Percentiles rank a stretch among this genome's conserved stretches.
These are phyloP conservation scores for Trichonephila clavipes DNA, from an alignment of 1,140 invertebrate species.

Conservation along the genomic window DNA sequence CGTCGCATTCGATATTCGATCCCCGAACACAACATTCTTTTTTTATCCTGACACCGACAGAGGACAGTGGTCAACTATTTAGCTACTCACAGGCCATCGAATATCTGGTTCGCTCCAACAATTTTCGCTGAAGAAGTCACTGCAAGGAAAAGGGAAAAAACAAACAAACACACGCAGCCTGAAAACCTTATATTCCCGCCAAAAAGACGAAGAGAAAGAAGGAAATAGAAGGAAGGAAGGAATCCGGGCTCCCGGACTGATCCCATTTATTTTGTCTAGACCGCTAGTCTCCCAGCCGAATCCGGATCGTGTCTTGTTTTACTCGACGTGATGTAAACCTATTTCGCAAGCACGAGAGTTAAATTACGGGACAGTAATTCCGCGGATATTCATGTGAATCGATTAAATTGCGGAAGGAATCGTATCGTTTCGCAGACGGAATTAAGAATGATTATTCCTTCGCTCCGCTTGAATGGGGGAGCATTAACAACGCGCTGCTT, in stretches of 20 bases:
- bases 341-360: slow-evolving; percentile 34
- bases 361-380: slow-evolving; percentile 35
- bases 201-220: background rate
- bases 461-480: background rate
- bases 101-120: slow-evolving; percentile 3
- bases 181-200: slow-evolving; percentile 13
- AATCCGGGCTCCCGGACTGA: slow-evolving; percentile 10
- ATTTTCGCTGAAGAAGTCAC: slow-evolving; percentile 9
- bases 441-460: slow-evolving; percentile 37
- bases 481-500: background rate
- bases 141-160: background rate
- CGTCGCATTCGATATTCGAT: background rate
- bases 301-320: slow-evolving; percentile 30
- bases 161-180: slow-evolving; percentile 1
- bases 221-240: background rate
- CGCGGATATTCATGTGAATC: slow-evolving; percentile 46
- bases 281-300: background rate
- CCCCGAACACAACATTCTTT: background rate
- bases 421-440: slow-evolving; percentile 24
- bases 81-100: slow-evolving; percentile 11
- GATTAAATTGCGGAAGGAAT: slow-evolving; percentile 56
- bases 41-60: background rate
- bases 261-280: slow-evolving; percentile 58
- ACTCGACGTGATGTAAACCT: slow-evolving; percentile 53
- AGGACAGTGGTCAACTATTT: slow-evolving; percentile 37